Evolutionary conservation across 1,140 invertebrate species (phyloP), one percentile per base, ranked within the genome.

Genomic region (Hydropsyche tenuis): DNA sequence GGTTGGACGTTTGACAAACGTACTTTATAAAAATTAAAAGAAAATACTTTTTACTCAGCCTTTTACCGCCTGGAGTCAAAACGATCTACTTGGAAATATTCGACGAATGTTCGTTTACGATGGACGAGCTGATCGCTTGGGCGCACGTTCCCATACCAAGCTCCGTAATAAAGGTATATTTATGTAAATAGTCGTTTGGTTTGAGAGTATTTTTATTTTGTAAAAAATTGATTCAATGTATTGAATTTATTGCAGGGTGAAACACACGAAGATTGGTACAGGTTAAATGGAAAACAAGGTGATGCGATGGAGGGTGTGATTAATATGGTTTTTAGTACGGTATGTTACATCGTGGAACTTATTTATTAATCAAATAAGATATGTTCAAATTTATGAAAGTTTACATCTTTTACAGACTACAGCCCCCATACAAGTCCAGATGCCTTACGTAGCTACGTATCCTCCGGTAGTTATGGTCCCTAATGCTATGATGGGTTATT

Each of bases 81-180:
- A 90, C 90, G 25, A 90, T 99, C 79, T 94, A 94, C 78, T 79
- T 99, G 80, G 96, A 99, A 88, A 94, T 99, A 73, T 99, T 93
- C 85, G 97, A 99, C 86, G 97, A 99, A 86, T 93, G 95, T 84
- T 94, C 95, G 1, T 97, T 99, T 82, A 96, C 95, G 23, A 92
- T 94, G 87, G 96, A 99, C 85, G 96, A 98, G 82, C 85, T 96
- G 72, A 93, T 99, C 78, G 97, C 96, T 0, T 98, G 95, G 94
- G 90, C 92, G 2, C 91, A 95, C 80, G 89, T 94, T 80, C 89
- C 88, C 25, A 95, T 98, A 80, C 95, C 96, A 1, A 85, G 89
- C 70, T 87, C 89, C 75, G 93, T 97, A 12, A 88, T 97, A 65
- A 82, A 85, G 63, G 83, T 86, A 76, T 48, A 22, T 43, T 43